phyloP scores from a whole-genome alignment of 1,140 invertebrate genomes.

The Matsumurasca onukii region DNA sequence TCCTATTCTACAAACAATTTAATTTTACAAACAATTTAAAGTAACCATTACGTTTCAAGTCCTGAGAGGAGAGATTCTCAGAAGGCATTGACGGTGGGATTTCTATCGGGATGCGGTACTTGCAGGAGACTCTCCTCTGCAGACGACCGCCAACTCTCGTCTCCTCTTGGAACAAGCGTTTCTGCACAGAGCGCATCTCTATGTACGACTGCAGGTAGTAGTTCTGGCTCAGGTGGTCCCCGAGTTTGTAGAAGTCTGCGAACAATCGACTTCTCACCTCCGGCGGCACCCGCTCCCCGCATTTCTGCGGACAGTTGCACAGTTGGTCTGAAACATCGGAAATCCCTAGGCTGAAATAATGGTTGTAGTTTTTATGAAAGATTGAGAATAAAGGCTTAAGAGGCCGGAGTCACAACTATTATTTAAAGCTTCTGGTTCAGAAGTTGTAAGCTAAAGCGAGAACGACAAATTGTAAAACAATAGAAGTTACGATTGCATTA shows the following conservation, averaged over 20 bases:
- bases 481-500: too few relatives aligned
- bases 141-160: slow-evolving; percentile 38
- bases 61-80: slow-evolving; percentile 1
- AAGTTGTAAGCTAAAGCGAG: too few relatives aligned
- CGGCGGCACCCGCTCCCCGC: slow-evolving; percentile 51
- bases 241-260: slow-evolving; percentile 51
- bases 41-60: slow-evolving; percentile 30
- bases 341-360: too few relatives aligned
- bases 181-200: slow-evolving; percentile 47
- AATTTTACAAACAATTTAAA: too few relatives aligned
- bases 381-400: too few relatives aligned
- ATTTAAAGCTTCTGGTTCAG: too few relatives aligned
- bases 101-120: slow-evolving; percentile 49
- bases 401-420: too few relatives aligned
- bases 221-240: slow-evolving; percentile 51
- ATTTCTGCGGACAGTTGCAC: slow-evolving; percentile 57
- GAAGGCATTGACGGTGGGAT: slow-evolving; percentile 19
- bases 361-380: too few relatives aligned
- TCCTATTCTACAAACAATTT: too few relatives aligned
- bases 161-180: slow-evolving; percentile 38
- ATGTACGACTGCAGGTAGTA: slow-evolving; percentile 51
- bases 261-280: slow-evolving; percentile 50
- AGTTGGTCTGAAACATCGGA: slow-evolving; percentile 41
- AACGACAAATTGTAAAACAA: too few relatives aligned
- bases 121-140: slow-evolving; percentile 51